Evolutionary conservation across 2,888 invertebrate genomes (phyloP), one percentile per base, ranked within the genome.

Genomic region (Drosophila robusta): DNA sequence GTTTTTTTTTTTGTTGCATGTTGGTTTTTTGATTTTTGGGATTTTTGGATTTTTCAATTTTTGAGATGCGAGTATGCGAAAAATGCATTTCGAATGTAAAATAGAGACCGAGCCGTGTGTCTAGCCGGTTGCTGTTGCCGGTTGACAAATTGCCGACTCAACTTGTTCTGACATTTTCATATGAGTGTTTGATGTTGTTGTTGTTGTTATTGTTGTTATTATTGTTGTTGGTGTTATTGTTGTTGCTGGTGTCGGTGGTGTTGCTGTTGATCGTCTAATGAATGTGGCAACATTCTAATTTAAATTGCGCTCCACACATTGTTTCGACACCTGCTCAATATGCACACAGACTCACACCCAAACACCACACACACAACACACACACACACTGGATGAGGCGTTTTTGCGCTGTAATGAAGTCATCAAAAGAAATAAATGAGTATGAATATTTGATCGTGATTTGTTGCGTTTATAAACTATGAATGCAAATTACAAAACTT

Each of bases 271-370:
- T 73, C 60, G 65, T 74, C 72, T 63, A 78, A 86, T 78, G 77
- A 76, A 89, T 87, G 89, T 89, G 89, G 85, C 89, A 85, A 86
- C 89, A 89, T 86, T 86, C 82, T 85, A 86, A 86, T 87, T 82
- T 75, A 80, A 89, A 87, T 87, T 84, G 85, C 78, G 75, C 80
- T 65, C 77, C 80, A 79, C 79, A 84, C 87, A 83, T 88, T 88
- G 89, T 88, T 84, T 88, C 84, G 87, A 86, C 84, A 84, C 84
- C 89, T 79, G 89, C 68, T 72, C 55, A 52, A 71, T 42, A 58
- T 14, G 29, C 32, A 56, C 49, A 62, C 18, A 52, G 41, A 56
- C 32, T 9, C 49, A 22, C n/a, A 47, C 11, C 22, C 8, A 47
- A 11, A 50, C 4, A 47, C 32, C 32, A 52, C 32, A 38, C 14